These are phyloP conservation scores for Spicauda simplicius DNA, from an alignment of 2,888 invertebrate genomes.

Conservation along the genomic window DNA sequence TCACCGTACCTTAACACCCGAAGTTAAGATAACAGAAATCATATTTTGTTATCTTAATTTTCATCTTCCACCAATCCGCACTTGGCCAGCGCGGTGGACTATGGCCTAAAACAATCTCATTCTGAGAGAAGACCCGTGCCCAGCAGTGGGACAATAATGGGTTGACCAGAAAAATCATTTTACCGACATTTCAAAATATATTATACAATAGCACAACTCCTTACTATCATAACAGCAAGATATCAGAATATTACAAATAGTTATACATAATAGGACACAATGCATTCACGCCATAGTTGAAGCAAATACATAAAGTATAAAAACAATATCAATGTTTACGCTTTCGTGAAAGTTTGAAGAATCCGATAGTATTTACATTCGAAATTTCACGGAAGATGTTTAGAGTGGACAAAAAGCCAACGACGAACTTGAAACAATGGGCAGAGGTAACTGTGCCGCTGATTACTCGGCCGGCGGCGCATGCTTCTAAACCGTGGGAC, in stretches of 20 bases:
- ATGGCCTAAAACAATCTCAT: no score
- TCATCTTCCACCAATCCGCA: no score
- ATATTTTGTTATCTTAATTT: no score
- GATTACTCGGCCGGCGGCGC: slow-evolving; percentile 42
- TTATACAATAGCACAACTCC: no score
- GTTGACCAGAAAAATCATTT: no score
- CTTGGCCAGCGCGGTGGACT: no score
- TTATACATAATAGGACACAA: not conserved
- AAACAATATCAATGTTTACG: not conserved
- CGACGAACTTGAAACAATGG: slow-evolving; percentile 58
- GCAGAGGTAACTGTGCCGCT: slow-evolving; percentile 57
- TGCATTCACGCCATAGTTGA: not conserved
- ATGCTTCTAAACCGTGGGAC: slow-evolving; percentile 38
- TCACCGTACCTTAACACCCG: no score
- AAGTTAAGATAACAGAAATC: no score
- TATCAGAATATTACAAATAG: not conserved
- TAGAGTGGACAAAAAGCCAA: slow-evolving; percentile 66
- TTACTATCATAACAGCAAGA: no score
- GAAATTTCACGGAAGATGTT: slow-evolving; percentile 65
- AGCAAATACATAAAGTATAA: not conserved
- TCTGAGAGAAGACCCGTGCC: no score
- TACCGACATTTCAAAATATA: no score
- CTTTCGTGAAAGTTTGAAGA: slow-evolving; percentile 23
- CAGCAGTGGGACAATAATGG: no score
- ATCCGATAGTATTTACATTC: slow-evolving; percentile 28